Evolutionary conservation across 2,113 vertebrate genomes (phyloP), one percentile per base, ranked within the genome.

Genomic region (Dissostichus mawsoni): DNA sequence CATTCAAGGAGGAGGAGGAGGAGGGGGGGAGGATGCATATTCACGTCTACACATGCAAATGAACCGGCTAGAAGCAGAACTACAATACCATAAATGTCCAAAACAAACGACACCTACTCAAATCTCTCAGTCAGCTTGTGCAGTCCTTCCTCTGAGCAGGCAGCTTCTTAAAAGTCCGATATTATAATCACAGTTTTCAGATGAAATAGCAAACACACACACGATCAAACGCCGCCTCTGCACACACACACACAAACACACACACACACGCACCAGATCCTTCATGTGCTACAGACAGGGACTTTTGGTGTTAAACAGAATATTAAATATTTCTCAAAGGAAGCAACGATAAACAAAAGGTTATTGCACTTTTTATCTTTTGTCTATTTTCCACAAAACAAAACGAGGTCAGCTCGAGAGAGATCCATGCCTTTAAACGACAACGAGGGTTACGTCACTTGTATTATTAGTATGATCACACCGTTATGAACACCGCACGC

Each of bases 311-410:
- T 92, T 87, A 86, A 5, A 48, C 89, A 70, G 90, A 78, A 84
- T 83, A 84, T 90, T 85, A 80, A 83, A 86, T 87, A 41, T 71
- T 64, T 70, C 76, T 74, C 78, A 90, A 90, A 94, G 92, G 92
- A 95, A 93, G 92, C 89, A 87, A 94, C 86, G 91, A 89, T 90
- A 92, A 94, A 93, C 89, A 92, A 92, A 90, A 93, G 87, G 89
- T 95, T 94, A 95, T 95, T 95, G 94, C 94, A 95, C 94, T 92
- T 94, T 88, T 84, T 91, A 89, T 93, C 83, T 90, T 92, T 89
- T 90, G 83, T 88, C 93, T 84, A 90, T 91, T 91, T 94, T 8
- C 36, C 5, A 41, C 29, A 29, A 29, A 29, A 29, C 77, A 87
- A 84, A 89, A 93, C 80, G 89, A 94, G 87, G 94, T 93, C 88